Evolutionary conservation across 2,888 invertebrate genomes (phyloP).

Genomic region (Meiosimyza decipiens): DNA sequence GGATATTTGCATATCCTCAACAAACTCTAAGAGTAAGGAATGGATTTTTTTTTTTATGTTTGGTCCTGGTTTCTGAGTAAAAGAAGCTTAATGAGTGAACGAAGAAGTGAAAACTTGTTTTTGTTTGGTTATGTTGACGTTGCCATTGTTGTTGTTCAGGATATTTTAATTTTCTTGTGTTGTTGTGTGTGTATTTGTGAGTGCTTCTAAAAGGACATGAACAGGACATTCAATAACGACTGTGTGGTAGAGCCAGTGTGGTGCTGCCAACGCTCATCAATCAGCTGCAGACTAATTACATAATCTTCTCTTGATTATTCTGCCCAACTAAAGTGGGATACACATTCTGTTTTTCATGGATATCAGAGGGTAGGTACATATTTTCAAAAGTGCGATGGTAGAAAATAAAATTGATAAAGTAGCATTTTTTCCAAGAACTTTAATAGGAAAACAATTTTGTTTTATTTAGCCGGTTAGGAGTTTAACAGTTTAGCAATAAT

Average conservation of each 20-base stretch:
- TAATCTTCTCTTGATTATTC: slow-evolving; percentile 66
- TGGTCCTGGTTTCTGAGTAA: neutral
- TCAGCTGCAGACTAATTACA: slow-evolving; percentile 67
- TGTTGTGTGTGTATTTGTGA: slow-evolving; percentile 14
- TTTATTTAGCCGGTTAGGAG: too few species aligned
- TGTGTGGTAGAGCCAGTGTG: neutral
- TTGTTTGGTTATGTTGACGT: slow-evolving; percentile 37
- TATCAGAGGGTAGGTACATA: too few species aligned
- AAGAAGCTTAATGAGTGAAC: neutral
- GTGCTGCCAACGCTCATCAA: slow-evolving; percentile 62
- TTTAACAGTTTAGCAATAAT: too few species aligned
- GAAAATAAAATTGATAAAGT: too few species aligned
- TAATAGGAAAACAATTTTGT: too few species aligned
- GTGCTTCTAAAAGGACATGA: slow-evolving; percentile 16
- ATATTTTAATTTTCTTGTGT: slow-evolving; percentile 33
- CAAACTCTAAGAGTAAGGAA: slow-evolving; percentile 31
- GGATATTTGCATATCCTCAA: slow-evolving; percentile 64
- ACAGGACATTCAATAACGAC: slow-evolving; percentile 15
- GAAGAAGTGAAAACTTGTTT: slow-evolving; percentile 27
- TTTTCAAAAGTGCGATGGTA: too few species aligned
- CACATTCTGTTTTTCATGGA: neutral
- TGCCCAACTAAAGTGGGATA: slow-evolving; percentile 36
- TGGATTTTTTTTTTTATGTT: too few species aligned
- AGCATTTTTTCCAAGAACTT: too few species aligned
- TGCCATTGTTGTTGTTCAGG: slow-evolving; percentile 20